phyloP scores from a whole-genome alignment of 2,113 vertebrate species.

The Charina bottae region DNA sequence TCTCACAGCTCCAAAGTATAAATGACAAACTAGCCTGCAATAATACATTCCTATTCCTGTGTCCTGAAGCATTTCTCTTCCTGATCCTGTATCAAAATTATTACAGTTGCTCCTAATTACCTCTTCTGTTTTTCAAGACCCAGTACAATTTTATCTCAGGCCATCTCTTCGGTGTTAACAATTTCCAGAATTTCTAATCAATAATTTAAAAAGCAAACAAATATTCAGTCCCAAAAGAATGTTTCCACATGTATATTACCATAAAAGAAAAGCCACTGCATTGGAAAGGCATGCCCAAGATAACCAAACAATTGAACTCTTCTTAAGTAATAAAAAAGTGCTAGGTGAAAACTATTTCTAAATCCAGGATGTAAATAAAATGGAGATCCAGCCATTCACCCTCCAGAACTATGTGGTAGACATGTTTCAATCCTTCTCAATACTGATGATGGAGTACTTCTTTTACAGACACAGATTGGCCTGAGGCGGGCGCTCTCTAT shows the following conservation, averaged over 20 bases:
- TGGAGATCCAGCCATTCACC: neutral
- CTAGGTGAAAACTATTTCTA: constrained; percentile 27
- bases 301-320: constrained; percentile 27
- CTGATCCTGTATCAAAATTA: neutral
- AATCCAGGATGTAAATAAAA: constrained; percentile 18
- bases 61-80: neutral
- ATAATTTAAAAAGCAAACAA: neutral
- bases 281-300: neutral
- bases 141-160: neutral
- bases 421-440: too few relatives aligned
- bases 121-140: neutral
- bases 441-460: too few relatives aligned
- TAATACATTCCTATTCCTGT: neutral
- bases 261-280: fast-evolving
- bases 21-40: neutral
- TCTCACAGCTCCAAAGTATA: neutral
- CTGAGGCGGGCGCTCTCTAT: too few relatives aligned
- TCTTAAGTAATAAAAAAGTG: neutral
- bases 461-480: too few relatives aligned
- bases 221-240: neutral
- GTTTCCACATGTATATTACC: neutral
- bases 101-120: neutral
- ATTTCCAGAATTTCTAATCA: neutral
- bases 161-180: neutral
- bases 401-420: too few relatives aligned